phyloP scores from a whole-genome alignment of 1,140 invertebrate species.

The Luehdorfia chinensis region DNA sequence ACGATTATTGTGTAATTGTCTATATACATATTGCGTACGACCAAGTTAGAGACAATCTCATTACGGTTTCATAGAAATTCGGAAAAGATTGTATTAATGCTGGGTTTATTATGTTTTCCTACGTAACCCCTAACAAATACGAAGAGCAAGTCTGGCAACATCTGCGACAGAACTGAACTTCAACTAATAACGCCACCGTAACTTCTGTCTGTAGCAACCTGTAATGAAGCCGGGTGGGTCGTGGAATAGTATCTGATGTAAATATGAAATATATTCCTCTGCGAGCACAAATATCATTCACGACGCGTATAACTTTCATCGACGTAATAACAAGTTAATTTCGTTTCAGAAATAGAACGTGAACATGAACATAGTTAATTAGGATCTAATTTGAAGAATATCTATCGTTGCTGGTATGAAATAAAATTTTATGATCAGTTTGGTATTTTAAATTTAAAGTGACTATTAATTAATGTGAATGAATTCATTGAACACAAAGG shows the following conservation, averaged over 20 bases:
- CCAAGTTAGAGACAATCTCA: conserved; percentile 24
- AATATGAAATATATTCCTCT: conserved; percentile 18
- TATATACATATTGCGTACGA: conserved; percentile 9
- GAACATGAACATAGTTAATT: conserved; percentile 2
- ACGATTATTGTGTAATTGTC: conserved; percentile 21
- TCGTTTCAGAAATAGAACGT: background rate
- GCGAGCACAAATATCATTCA: conserved; percentile 4
- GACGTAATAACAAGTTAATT: conserved; percentile 8
- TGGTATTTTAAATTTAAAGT: too few relatives aligned
- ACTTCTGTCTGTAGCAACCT: conserved; percentile 29
- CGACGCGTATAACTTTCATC: conserved; percentile 3
- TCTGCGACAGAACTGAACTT: conserved; percentile 34
- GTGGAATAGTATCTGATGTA: background rate
- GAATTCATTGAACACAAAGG: too few relatives aligned
- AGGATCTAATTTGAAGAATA: conserved; percentile 5
- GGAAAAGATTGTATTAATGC: background rate
- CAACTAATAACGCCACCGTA: conserved; percentile 42
- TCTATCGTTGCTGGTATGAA: conserved; percentile 1
- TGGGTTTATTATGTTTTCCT: conserved; percentile 30
- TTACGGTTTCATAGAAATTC: conserved; percentile 23
- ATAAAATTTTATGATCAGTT: conserved; percentile 10
- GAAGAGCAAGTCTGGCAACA: conserved; percentile 37
- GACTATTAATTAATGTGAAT: too few relatives aligned
- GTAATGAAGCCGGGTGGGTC: conserved; percentile 35
- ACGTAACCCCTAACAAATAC: conserved; percentile 25